These are phyloP conservation scores for Potorous gilbertii DNA, from an alignment of 2,797 vertebrate species.

Conservation along the genomic window DNA sequence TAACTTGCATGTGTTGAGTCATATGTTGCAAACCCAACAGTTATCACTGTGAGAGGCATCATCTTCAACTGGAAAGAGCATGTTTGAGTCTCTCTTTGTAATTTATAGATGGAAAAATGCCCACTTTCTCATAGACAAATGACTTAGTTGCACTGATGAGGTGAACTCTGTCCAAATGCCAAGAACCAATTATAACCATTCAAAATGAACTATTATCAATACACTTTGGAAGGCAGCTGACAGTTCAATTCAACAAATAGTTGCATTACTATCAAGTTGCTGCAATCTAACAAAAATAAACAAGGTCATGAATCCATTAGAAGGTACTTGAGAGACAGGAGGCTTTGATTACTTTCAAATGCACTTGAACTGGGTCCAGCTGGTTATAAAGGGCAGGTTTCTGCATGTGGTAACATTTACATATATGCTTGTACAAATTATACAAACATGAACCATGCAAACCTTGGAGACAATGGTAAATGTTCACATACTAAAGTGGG, in stretches of 20 bases:
- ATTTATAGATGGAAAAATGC: not conserved
- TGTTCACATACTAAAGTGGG: not conserved
- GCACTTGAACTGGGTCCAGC: not conserved
- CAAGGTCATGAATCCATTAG: not conserved
- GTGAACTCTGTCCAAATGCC: not conserved
- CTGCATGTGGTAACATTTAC: not conserved
- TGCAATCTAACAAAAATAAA: not conserved
- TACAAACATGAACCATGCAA: not conserved
- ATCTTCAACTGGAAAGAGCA: not conserved
- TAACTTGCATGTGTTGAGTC: not conserved
- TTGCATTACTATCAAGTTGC: constrained; percentile 4
- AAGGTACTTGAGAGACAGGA: constrained; percentile 1
- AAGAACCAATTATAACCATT: not conserved
- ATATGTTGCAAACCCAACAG: not conserved
- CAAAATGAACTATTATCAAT: not conserved
- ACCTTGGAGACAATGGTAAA: not conserved
- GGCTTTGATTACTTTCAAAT: not conserved
- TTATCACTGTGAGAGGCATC: not conserved
- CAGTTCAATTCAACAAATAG: not conserved
- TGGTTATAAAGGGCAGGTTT: not conserved
- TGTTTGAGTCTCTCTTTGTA: not conserved
- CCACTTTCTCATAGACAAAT: not conserved
- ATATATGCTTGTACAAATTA: constrained; percentile 7
- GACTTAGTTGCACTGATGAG: not conserved
- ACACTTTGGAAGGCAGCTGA: not conserved